Evolutionary conservation across 2,797 vertebrate species (phyloP).

Genomic region (Xenentodon cancila): DNA sequence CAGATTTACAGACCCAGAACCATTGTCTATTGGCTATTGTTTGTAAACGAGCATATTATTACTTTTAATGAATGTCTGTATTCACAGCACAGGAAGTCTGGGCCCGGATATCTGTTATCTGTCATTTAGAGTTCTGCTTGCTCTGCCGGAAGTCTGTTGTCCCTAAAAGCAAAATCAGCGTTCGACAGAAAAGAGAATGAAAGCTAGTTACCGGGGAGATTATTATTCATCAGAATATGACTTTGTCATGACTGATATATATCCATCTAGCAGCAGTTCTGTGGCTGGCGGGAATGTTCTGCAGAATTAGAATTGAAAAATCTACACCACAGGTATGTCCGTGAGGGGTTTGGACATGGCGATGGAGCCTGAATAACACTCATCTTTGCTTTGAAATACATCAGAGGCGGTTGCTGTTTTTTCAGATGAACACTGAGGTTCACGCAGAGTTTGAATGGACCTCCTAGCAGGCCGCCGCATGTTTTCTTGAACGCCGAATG

Average conservation of each 20-base stretch:
- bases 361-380: neutral
- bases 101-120: neutral
- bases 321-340: neutral
- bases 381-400: neutral
- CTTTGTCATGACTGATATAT: constrained; percentile 7
- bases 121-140: neutral
- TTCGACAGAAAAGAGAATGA: constrained; percentile 13
- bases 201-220: constrained; percentile 9
- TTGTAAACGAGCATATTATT: constrained; percentile 5
- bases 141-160: neutral
- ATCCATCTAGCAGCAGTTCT: neutral
- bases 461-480: constrained; percentile 16
- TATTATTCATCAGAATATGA: constrained; percentile 7
- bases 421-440: neutral
- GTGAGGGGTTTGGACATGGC: neutral
- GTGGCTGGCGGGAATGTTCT: neutral
- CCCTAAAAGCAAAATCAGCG: neutral
- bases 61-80: constrained; percentile 2
- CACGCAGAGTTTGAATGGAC: neutral
- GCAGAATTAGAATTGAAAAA: constrained; percentile 11
- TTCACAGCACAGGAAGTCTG: constrained; percentile 9
- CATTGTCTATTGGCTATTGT: neutral
- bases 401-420: neutral
- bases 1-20: neutral
- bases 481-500: constrained; percentile 8